These are phyloP conservation scores for Neosalanx taihuensis DNA, from an alignment of 2,797 vertebrate species.

Conservation along the genomic window DNA sequence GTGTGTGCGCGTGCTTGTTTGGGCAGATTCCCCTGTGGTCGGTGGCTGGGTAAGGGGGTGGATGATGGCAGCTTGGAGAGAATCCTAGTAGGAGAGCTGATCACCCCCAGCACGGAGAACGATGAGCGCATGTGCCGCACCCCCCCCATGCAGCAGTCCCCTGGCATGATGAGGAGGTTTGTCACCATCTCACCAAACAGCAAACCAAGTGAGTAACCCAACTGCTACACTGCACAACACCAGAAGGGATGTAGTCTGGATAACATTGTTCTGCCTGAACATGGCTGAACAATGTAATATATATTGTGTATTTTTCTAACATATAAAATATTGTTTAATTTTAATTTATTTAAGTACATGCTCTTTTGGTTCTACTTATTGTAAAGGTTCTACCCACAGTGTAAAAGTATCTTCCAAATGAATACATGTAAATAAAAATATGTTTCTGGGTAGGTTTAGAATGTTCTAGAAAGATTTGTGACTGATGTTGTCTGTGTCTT, in stretches of 20 bases:
- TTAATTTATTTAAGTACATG: no score
- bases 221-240: not conserved
- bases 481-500: slow-evolving; percentile 39
- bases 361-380: no score
- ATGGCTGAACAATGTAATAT: not conserved
- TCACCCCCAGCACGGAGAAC: slow-evolving; percentile 83
- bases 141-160: slow-evolving; percentile 95
- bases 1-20: not conserved
- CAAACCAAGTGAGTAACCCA: slow-evolving; percentile 86
- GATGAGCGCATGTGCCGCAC: slow-evolving; percentile 94
- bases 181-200: slow-evolving; percentile 97
- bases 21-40: slow-evolving; percentile 93
- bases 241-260: not conserved
- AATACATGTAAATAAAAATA: no score
- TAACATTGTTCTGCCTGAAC: slow-evolving; percentile 8
- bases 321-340: no score
- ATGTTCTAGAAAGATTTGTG: not conserved
- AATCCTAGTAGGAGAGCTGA: slow-evolving; percentile 92
- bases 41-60: slow-evolving; percentile 96
- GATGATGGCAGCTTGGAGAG: slow-evolving; percentile 97
- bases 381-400: no score
- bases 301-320: no score
- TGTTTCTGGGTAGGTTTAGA: no score
- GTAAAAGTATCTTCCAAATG: no score
- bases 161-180: slow-evolving; percentile 96